Base-by-base conservation (phyloP, 2,797 vertebrate genomes). In the Halcyon badia region DNA sequence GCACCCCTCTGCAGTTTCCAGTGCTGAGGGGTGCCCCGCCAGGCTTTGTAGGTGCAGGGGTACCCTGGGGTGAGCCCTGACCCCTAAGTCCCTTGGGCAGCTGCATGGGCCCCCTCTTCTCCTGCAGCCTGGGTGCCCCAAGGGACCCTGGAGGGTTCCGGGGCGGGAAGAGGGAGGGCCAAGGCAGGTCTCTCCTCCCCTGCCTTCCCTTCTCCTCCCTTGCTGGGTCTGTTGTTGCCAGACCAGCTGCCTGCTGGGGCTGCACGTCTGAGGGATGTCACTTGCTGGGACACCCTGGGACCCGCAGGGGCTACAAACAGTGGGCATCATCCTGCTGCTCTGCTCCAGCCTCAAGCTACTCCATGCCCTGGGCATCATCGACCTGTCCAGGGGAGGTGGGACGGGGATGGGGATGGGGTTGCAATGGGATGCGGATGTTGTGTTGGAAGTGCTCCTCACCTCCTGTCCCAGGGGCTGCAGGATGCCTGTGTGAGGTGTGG, bases 311-410 rank as follows among this genome's bases (percentile, higher is more conserved):
- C 97, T 99, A 96, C 98, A 99, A 98, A 99, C 97, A 5, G 97
- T 99, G 87, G 98, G 98, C 61, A 98, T 99, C 96, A 98, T 99
- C 69, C 97, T 99, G 96, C 98, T 99, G 94, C 97, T 99, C 97
- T 98, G 98, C 97, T 99, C 98, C 97, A 98, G 98, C 87, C 83
- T 94, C 89, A 95, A 95, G 87, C 89, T 95, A 31, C 84, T 96
- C 14, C 93, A 89, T 60, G 78, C 66, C n/a, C 49, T 94, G 83
- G 91, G 93, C 77, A 86, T 96, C 91, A 96, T 94, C 44, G 28
- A 87, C 84, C 73, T 95, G 49, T 4, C 78, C 48, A 56, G 68
- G 82, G 71, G 70, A 87, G 89, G 84, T 91, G 78, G 73, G 56
- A 57, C 4, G 17, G 20, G 56, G 81, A 89, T 5, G 11, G 73